Evolutionary conservation across 2,113 vertebrate species (phyloP), one percentile per base, ranked within the genome.

Genomic region (Piaya cayana): DNA sequence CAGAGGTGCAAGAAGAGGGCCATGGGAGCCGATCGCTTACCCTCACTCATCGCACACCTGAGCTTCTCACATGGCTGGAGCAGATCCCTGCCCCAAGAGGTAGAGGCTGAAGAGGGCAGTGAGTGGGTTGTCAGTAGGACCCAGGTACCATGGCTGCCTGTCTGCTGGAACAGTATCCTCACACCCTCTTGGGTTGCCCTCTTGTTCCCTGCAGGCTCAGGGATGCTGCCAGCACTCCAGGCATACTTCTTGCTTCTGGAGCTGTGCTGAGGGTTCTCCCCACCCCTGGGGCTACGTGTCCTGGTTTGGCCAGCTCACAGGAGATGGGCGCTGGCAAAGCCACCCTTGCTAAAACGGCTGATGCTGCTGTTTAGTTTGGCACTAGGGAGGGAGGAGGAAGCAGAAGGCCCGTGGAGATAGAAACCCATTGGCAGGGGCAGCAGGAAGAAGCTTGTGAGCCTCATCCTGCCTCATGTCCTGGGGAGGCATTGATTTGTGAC

Each of bases 351-450:
- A 5, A 72, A 50, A 93, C 72, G 22, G 60, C 60, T 52, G 34
- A 95, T 82, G 93, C 93, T 97, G 96, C 92, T 97, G 88, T 97
- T 98, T 97, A 91, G 52, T 87, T 97, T 98, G 98, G 98, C 96
- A 5, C 76, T 80, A 53, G 42, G 32, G 29, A 89, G 89, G 63
- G 92, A 95, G 96, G 93, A 97, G 98, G 98, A 98, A 98, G 98
- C 98, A 98, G 98, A 97, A 97, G 98, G 70, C 96, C 96, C 72
- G 82, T 55, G 53, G 84, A 98, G 98, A 98, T 98, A 97, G 96
- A 97, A 94, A 78, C 30, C 20, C 86, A 88, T 96, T 92, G 15
- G 74, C 71, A 20, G 25, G 96, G 82, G 90, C 9, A 14, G 96
- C 98, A 98, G 98, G 98, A 98, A 97, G 95, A 93, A 67, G 30